These are phyloP conservation scores for Aphelenchoides besseyi DNA, from an alignment of 1,140 invertebrate genomes.

Conservation along the genomic window DNA sequence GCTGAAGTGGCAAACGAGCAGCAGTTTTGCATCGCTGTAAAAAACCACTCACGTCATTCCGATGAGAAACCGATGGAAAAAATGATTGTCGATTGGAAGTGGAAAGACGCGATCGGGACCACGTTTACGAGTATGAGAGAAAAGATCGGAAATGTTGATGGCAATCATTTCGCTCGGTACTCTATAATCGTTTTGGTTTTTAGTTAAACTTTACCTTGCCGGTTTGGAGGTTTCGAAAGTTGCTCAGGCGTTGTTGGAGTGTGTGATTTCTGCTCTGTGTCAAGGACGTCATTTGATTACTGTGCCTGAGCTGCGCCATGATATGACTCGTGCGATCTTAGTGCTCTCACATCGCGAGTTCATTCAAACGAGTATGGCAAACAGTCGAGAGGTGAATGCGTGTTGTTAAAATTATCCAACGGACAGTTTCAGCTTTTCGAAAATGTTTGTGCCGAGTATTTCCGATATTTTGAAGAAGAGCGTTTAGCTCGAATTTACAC, in stretches of 20 bases:
- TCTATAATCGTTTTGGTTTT: constrained; percentile 17
- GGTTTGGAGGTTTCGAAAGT: constrained; percentile 24
- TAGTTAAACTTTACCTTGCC: constrained; percentile 28
- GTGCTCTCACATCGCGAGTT: constrained; percentile 19
- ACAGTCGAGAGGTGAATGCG: background rate
- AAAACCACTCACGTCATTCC: constrained; percentile 22
- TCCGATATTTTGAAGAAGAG: constrained; percentile 24
- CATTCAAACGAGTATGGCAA: constrained; percentile 8
- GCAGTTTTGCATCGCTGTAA: constrained; percentile 25
- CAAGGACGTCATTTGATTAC: constrained; percentile 9
- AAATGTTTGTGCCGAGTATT: constrained; percentile 17
- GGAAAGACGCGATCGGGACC: constrained; percentile 19
- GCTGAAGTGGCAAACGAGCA: constrained; percentile 19
- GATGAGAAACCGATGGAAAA: constrained; percentile 24
- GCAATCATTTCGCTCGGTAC: background rate
- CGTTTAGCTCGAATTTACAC: constrained; percentile 20
- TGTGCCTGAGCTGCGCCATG: constrained; percentile 13
- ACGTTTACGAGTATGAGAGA: constrained; percentile 20
- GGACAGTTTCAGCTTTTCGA: background rate
- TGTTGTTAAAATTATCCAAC: background rate
- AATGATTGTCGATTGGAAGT: constrained; percentile 26
- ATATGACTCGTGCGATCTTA: constrained; percentile 13
- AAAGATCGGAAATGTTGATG: constrained; percentile 17
- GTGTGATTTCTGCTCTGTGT: constrained; percentile 21
- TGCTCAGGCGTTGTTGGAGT: constrained; percentile 18